Base-by-base conservation (phyloP, 2,888 invertebrate genomes). In the Thecophora atra region DNA sequence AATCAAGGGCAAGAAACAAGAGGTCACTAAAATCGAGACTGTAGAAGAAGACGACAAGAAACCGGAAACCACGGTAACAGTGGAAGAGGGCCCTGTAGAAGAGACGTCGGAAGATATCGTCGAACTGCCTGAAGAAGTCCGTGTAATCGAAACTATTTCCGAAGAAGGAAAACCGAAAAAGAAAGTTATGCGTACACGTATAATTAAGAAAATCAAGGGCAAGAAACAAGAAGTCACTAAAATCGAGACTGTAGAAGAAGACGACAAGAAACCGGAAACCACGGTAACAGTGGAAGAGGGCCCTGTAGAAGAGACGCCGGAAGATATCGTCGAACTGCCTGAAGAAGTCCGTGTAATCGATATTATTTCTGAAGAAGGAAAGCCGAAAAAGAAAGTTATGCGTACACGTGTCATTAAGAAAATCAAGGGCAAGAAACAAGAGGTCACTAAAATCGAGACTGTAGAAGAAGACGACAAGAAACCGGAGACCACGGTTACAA, bases 211-310 rank as follows among this genome's bases (percentile, higher is more conserved):
- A 21, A 63, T 63, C 63, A 63, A 42, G 63, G 63, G 63, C 15
- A n/a, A 19, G n/a, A 63, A 63, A 21, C 63, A 63, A 15, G 63
- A 63, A 42, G 42, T 63, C 42, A 63, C 63, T 11, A 63, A 63
- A 21, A 63, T 63, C n/a, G 63, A 63, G 21, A 63, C 63, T 63
- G 63, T 63, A 5, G 63, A 63, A 63, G 63, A 63, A 63, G 63
- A 63, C 19, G 63, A 63, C 42, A 63, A 63, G 30, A 63, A 63
- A 42, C 63, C 63, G 1, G 63, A 63, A 63, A 63, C 63, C 63
- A 63, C 63, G 8, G 63, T 63, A 1, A 63, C 63, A 63, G 63
- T 63, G 37, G 63, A 63, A 1, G 63, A 63, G 2, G 42, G 42
- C 19, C 63, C 63, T 63, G 19, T 63, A n/a, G 63, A 63, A 7